Evolutionary conservation across 2,113 vertebrate genomes (phyloP).

Genomic region (Oncorhynchus keta): DNA sequence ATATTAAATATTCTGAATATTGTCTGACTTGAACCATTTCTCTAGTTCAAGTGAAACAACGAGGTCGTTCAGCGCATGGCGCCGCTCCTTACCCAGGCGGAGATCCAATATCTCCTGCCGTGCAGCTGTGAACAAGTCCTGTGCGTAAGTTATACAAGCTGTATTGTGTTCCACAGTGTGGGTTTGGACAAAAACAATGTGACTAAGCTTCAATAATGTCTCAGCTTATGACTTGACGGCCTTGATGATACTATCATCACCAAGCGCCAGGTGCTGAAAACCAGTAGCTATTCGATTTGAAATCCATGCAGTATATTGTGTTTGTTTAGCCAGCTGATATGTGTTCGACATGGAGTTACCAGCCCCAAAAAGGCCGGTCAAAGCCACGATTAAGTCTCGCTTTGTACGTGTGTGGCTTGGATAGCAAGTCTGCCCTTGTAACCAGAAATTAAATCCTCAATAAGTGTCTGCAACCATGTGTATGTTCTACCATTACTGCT

Average conservation of each 20-base stretch:
- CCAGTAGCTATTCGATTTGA: neutral
- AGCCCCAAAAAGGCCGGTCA: neutral
- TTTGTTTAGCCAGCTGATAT: neutral
- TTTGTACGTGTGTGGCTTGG: neutral
- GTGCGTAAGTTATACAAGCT: constrained; percentile 4
- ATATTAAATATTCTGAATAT: too few relatives aligned
- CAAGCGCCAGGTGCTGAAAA: neutral
- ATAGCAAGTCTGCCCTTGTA: constrained; percentile 16
- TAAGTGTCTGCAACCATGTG: constrained; percentile 14
- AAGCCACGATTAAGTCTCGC: neutral
- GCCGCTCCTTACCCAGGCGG: neutral
- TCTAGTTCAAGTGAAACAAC: neutral
- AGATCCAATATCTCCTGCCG: neutral
- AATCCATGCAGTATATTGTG: neutral
- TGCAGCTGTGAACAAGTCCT: neutral
- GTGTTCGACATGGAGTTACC: neutral
- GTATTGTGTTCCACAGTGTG: neutral
- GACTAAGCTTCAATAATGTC: neutral
- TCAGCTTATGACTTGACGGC: neutral
- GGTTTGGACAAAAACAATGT: neutral
- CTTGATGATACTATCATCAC: neutral
- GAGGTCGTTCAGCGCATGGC: neutral
- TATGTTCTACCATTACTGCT: neutral
- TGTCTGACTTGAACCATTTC: neutral
- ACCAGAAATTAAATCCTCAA: constrained; percentile 11